A percentile compares a stretch with the other conserved stretches of the same genome.
Conservation (phyloP, 2,797 vertebrate species). For the Kryptopterus vitreolus region DNA sequence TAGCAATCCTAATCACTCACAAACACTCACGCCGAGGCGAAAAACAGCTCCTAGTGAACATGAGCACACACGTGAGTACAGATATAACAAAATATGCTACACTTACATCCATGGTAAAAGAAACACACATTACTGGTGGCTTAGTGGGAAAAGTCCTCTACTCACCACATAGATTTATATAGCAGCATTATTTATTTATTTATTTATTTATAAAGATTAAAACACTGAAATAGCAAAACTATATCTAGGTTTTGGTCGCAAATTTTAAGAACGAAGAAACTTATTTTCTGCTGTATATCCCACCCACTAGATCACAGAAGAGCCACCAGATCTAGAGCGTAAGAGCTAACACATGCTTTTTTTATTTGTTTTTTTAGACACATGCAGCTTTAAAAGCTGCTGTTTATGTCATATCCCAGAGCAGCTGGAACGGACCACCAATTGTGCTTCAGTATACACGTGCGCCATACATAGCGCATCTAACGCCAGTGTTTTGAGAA, state of each 20-base stretch:
- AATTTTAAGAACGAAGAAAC: not conserved
- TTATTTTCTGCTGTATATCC: not conserved
- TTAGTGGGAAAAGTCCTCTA: too few species aligned
- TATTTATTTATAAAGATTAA: too few species aligned
- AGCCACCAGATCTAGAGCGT: not conserved
- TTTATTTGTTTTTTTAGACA: not conserved
- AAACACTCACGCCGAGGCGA: constrained; percentile 49
- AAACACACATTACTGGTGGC: not conserved
- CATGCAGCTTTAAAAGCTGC: not conserved
- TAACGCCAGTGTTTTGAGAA: not conserved
- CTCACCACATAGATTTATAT: not conserved
- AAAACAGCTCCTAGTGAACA: not conserved
- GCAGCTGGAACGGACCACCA: constrained; percentile 1
- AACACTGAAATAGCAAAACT: not conserved
- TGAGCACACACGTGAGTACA: not conserved
- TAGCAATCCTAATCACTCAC: constrained; percentile 65
- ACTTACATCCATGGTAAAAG: not conserved
- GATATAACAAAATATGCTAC: not conserved
- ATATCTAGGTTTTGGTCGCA: not conserved
- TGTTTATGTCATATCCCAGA: not conserved
- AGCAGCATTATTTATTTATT: too few species aligned
- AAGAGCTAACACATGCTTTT: not conserved
- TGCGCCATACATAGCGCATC: not conserved
- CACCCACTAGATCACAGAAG: not conserved
- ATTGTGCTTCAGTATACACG: not conserved